Percentiles rank a stretch among this genome's conserved stretches.
Evolutionary conservation across 2,888 invertebrate species (phyloP).

Genomic region (Cosmorhoe ocellata): DNA sequence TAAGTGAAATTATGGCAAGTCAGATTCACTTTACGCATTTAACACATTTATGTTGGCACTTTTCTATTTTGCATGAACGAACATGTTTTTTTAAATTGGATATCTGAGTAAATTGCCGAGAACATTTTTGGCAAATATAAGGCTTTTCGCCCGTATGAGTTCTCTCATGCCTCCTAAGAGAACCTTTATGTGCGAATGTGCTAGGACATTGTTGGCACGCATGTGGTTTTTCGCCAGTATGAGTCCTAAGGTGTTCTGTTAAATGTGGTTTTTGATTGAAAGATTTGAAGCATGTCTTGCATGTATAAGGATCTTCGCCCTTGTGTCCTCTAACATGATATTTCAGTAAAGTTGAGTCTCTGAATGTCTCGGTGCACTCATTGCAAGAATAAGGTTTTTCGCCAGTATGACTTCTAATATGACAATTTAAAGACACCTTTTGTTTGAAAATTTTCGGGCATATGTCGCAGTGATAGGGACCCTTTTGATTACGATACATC

Average conservation of each 20-base stretch:
- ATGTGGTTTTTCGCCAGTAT: slow-evolving; percentile 10
- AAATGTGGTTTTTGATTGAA: slow-evolving; percentile 2
- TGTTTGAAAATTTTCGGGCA: slow-evolving; percentile 14
- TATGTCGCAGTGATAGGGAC: background rate
- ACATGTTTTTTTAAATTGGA: slow-evolving; percentile 13
- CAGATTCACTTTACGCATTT: too few species aligned
- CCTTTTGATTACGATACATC: too few species aligned
- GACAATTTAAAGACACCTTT: slow-evolving; percentile 10
- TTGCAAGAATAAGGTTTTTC: slow-evolving; percentile 10
- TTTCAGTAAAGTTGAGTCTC: slow-evolving; percentile 3
- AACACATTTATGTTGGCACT: background rate
- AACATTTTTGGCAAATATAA: slow-evolving; percentile 8
- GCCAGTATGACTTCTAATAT: slow-evolving; percentile 7
- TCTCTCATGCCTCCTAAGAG: slow-evolving; percentile 4
- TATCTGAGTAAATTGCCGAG: slow-evolving; percentile 3
- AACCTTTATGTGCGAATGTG: slow-evolving; percentile 6
- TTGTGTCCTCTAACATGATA: slow-evolving; percentile 2
- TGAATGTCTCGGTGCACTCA: background rate
- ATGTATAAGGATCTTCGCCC: slow-evolving; percentile 1
- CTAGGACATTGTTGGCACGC: background rate
- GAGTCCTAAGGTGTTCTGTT: slow-evolving; percentile 10
- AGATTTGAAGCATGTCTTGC: slow-evolving; percentile 6
- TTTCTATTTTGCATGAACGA: background rate
- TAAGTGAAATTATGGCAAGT: too few species aligned
- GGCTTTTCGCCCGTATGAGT: slow-evolving; percentile 15